phyloP scores from a whole-genome alignment of 2,888 invertebrate species.

The Flabesymbios commensalis region DNA sequence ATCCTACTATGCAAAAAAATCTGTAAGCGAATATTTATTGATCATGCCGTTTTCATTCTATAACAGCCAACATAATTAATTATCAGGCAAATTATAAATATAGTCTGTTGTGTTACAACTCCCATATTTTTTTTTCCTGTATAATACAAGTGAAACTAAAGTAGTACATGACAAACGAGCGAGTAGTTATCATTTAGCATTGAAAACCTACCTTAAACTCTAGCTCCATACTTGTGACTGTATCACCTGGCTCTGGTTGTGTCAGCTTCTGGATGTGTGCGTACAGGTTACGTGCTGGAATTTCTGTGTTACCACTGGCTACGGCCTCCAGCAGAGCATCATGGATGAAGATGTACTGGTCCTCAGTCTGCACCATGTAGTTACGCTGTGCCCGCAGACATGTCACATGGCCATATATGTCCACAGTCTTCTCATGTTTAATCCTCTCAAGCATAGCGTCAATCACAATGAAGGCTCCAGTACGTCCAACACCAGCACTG shows the following conservation, averaged over 20 bases:
- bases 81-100: too few relatives aligned
- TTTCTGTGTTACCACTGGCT: constrained; percentile 93
- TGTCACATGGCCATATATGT: constrained; percentile 98
- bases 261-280: constrained; percentile 93
- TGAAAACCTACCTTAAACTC: too few relatives aligned
- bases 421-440: constrained; percentile 95
- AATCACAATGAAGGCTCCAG: constrained; percentile 73
- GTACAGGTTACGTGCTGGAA: constrained; percentile 91
- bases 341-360: constrained; percentile 99
- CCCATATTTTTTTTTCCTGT: too few relatives aligned
- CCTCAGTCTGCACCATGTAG: constrained; percentile 95
- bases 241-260: constrained; percentile 68
- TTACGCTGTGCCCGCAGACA: constrained; percentile 96
- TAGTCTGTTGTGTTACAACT: too few relatives aligned
- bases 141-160: too few relatives aligned
- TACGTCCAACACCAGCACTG: constrained; percentile 70
- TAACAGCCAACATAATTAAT: too few relatives aligned
- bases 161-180: too few relatives aligned
- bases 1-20: too few relatives aligned
- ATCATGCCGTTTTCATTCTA: too few relatives aligned
- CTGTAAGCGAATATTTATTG: too few relatives aligned
- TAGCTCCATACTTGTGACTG: constrained; percentile 58
- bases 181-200: too few relatives aligned
- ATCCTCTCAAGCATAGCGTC: constrained; percentile 98
- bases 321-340: constrained; percentile 96